Percentiles rank a stretch among this genome's conserved stretches.
phyloP scores from a whole-genome alignment of 2,888 invertebrate species.

The Nomada lathburiana region DNA sequence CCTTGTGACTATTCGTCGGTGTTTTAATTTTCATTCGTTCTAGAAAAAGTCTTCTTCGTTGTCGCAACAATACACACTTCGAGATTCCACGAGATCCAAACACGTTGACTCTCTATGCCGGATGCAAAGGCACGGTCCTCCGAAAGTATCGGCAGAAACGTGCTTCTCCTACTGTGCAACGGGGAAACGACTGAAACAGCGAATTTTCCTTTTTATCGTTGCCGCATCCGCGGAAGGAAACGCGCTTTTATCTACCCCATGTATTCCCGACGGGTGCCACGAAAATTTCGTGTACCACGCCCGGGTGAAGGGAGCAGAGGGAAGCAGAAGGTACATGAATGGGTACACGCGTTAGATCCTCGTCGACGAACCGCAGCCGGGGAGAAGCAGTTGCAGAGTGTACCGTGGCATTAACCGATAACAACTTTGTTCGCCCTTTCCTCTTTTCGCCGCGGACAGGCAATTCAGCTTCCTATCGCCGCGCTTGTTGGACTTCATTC shows the following conservation, averaged over 20 bases:
- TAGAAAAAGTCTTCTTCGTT: too few species aligned
- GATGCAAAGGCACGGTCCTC: conserved; percentile 25
- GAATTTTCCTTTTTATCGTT: conserved; percentile 56
- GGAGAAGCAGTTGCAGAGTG: conserved; percentile 72
- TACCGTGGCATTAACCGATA: conserved; percentile 77
- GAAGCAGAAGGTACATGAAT: conserved; percentile 39
- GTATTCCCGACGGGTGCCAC: conserved; percentile 36
- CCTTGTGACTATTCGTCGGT: too few species aligned
- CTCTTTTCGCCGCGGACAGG: conserved; percentile 57
- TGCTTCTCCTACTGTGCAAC: background rate
- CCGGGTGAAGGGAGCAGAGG: conserved; percentile 16
- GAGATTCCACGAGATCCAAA: background rate
- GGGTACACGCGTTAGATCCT: conserved; percentile 44
- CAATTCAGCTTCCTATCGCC: conserved; percentile 61
- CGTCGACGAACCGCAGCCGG: conserved; percentile 38
- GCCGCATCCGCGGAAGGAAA: conserved; percentile 33
- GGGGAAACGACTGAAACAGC: conserved; percentile 13
- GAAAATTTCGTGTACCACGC: conserved; percentile 49
- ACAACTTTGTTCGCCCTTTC: conserved; percentile 75
- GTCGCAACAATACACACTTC: too few species aligned
- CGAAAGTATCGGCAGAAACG: conserved; percentile 8
- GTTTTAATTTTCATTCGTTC: too few species aligned
- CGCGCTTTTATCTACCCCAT: conserved; percentile 48
- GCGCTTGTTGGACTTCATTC: conserved; percentile 44
- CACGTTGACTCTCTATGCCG: conserved; percentile 7